Base-by-base conservation (phyloP, 2,797 vertebrate species). In the Paedocypris micromegethes region DNA sequence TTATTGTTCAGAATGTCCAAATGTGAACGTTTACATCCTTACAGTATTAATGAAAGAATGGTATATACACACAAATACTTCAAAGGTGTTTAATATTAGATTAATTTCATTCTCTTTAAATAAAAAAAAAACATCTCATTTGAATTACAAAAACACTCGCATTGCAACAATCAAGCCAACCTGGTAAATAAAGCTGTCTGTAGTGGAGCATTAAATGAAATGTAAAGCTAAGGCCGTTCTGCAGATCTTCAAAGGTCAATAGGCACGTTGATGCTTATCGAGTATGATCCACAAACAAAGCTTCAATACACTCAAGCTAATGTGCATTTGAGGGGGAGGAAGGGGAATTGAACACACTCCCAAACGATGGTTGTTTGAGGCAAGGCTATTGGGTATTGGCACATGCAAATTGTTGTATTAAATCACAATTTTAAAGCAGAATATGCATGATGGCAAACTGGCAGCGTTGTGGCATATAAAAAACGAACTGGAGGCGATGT, bases 351-450 rank as follows among this genome's bases (percentile, higher is more conserved):
- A 55, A 74, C 57, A 71, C 80, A 66, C 64, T 63, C 66, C 61
- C 58, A 46, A 81, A 81, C 70, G 65, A 80, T 69, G 70, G 80
- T 75, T 80, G 82, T 86, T 86, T 84, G 86, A 87, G 72, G 61
- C 74, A 77, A 83, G 76, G 72, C 83, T 82, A 79, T 82, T 79
- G 75, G 70, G 67, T 86, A 86, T 85, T 85, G 85, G 79, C 83
- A 85, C 77, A 84, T 87, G 80, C 74, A 86, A 86, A 86, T 77
- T 82, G 82, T 83, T 80, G 81, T 76, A 80, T 81, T 86, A 86
- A 87, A 86, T 86, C 83, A 84, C 79, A 82, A 77, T 84, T 86
- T 85, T 75, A 79, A 80, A 74, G 70, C 48, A 81, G 76, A 74
- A 74, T 78, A 78, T 75, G 75, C 69, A 9, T 51, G 4, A 82